A percentile compares a stretch with the other conserved stretches of the same genome.
Evolutionary conservation across 2,797 vertebrate genomes (phyloP).

Genomic region (Sebastes hubbsi): DNA sequence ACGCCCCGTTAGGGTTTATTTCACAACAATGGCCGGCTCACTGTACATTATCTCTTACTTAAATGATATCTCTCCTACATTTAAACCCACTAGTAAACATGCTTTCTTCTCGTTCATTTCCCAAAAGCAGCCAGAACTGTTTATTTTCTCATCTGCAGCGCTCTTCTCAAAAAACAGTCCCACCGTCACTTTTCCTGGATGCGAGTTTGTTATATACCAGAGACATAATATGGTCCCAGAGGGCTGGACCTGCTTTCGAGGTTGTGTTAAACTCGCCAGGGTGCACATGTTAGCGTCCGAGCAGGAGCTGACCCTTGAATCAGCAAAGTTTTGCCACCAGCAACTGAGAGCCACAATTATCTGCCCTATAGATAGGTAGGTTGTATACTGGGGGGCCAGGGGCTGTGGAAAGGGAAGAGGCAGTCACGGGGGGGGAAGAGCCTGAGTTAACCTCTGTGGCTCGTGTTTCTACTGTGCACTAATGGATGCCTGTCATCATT

Average conservation of each 20-base stretch:
- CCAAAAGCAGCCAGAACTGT: not conserved
- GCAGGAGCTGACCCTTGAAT: constrained; percentile 64
- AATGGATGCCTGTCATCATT: constrained; percentile 84
- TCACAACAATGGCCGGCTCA: no score
- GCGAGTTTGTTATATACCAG: constrained; percentile 43
- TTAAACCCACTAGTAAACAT: not conserved
- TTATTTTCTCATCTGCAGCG: constrained; percentile 22
- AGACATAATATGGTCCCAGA: constrained; percentile 30
- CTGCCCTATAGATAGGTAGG: constrained; percentile 69
- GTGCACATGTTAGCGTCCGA: constrained; percentile 51
- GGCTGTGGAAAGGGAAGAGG: constrained; percentile 71
- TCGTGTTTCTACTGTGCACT: constrained; percentile 81
- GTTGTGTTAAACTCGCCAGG: constrained; percentile 41
- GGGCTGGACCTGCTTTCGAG: constrained; percentile 46
- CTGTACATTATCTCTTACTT: no score
- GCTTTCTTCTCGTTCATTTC: not conserved
- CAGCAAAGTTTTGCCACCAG: constrained; percentile 59
- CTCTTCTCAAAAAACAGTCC: constrained; percentile 33
- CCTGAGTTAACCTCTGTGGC: constrained; percentile 75
- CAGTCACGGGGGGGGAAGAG: constrained; percentile 43
- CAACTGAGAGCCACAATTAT: constrained; percentile 70
- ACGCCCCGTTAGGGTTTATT: no score
- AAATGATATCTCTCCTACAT: not conserved
- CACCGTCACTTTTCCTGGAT: constrained; percentile 42
- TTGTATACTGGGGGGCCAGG: constrained; percentile 39